Percentiles rank a stretch among this genome's conserved stretches.
Conservation (phyloP, 2,113 vertebrate genomes). For the Montifringilla adamsi region DNA sequence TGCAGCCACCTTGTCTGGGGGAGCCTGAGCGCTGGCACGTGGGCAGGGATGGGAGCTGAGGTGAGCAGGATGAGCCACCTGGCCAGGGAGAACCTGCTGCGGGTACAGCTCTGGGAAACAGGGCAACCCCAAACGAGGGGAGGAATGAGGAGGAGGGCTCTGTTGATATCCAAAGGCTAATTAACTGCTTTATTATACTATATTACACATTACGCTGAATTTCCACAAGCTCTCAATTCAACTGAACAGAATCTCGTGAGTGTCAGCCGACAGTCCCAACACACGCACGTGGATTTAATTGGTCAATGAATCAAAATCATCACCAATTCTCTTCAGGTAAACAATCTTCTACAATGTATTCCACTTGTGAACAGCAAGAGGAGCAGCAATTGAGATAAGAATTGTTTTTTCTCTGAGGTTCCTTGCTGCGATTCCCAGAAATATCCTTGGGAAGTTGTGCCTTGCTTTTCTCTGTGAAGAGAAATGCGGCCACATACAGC, state of each 20-base stretch:
- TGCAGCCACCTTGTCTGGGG: neutral
- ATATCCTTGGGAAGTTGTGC: neutral
- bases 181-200: neutral
- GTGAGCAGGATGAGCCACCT: neutral
- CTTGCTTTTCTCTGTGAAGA: neutral
- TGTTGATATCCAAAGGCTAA: neutral
- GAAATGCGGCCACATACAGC: neutral
- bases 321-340: neutral
- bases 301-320: neutral
- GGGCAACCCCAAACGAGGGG: no score
- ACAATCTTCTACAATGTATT: neutral
- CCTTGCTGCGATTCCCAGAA: neutral
- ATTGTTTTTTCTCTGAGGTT: neutral
- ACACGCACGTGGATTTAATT: neutral
- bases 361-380: neutral
- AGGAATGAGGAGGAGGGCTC: neutral
- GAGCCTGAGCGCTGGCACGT: accelerated
- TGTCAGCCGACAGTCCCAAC: neutral
- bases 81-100: accelerated
- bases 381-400: neutral
- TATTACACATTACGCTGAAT: neutral
- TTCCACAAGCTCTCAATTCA: neutral
- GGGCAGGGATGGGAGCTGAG: neutral
- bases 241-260: neutral
- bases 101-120: neutral